These are phyloP conservation scores for Unio delphinus DNA, from an alignment of 2,888 invertebrate genomes.

Conservation along the genomic window DNA sequence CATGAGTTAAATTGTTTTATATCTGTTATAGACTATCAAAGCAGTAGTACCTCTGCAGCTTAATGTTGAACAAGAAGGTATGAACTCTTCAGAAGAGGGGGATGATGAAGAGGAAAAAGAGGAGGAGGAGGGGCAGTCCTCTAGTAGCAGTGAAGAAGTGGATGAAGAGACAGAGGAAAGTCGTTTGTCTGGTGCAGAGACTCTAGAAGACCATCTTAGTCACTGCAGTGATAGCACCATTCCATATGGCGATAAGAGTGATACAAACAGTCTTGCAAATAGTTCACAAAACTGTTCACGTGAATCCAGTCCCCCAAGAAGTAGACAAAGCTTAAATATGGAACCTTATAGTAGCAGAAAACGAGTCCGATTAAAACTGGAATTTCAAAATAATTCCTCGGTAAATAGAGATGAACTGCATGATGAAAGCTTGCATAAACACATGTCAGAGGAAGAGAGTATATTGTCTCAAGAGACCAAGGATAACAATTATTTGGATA, in stretches of 20 bases:
- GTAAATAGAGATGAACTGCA: too few relatives aligned
- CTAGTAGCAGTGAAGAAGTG: slow-evolving; percentile 10
- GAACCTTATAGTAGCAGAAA: slow-evolving; percentile 16
- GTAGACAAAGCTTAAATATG: neutral
- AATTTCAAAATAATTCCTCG: too few relatives aligned
- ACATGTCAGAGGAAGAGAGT: too few relatives aligned
- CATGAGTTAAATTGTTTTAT: neutral
- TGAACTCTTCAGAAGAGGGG: slow-evolving; percentile 15
- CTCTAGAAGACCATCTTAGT: slow-evolving; percentile 21
- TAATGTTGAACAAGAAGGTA: slow-evolving; percentile 13
- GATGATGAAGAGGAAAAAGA: slow-evolving; percentile 18
- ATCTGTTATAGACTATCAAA: slow-evolving; percentile 42
- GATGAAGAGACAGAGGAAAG: slow-evolving; percentile 10
- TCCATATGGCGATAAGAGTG: slow-evolving; percentile 39
- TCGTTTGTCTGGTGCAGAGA: slow-evolving; percentile 5
- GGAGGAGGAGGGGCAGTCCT: slow-evolving; percentile 11
- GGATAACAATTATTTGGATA: too few relatives aligned
- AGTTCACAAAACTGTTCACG: slow-evolving; percentile 11
- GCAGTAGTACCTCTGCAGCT: slow-evolving; percentile 39
- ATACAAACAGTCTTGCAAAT: slow-evolving; percentile 25
- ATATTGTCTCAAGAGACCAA: too few relatives aligned
- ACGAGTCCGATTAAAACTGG: slow-evolving; percentile 20
- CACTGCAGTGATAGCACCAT: slow-evolving; percentile 33
- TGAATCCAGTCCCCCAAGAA: too few relatives aligned
- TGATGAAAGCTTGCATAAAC: too few relatives aligned